Base-by-base conservation (phyloP, 2,888 invertebrate species). In the Synanthedon andrenaeformis region DNA sequence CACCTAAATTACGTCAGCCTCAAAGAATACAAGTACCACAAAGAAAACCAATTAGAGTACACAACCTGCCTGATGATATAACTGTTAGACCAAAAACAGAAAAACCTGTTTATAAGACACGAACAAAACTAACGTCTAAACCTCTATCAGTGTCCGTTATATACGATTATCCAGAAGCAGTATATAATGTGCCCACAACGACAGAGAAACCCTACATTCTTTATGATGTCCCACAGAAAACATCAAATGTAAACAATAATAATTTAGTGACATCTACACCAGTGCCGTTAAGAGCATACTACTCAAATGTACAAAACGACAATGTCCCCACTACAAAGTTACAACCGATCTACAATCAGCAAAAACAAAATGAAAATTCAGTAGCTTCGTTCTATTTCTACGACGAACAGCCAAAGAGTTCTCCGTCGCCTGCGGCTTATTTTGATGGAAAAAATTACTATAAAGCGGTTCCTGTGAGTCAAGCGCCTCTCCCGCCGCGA, bases 341-440 rank as follows among this genome's bases (percentile, higher is more conserved):
- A 55, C 86, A 88, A 62, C 86, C 88, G 1, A 89, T 90, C 53
- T 85, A 80, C 57, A 79, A 72, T 60, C 78, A 76, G 59, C 78
- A 76, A 42, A 80, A 83, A 63, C 80, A 82, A 45, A 81, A 74
- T 59, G 78, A 83, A 57, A 85, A 87, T 63, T 81, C 83, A 49
- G 74, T 89, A 53, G 89, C 91, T 1, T 91, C 92, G 6, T 92
- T 90, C 73, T 93, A 90, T 64, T 93, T 92, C 66, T 92, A 92
- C 62, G 91, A 92, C 57, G 92, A 92, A 67, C 86, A 89, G 60
- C 82, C 86, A 1, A 83, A 85, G 62, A 85, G 89, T 10, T 89
- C 90, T 19, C 90, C 90, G 11, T 78, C 89, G 28, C 90, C 91
- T 1, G 82, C 88, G 53, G 77, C 86, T 1, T 87, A 72, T 64